Base-by-base conservation (phyloP, 2,888 invertebrate genomes). In the Herminia tarsipennalis region DNA sequence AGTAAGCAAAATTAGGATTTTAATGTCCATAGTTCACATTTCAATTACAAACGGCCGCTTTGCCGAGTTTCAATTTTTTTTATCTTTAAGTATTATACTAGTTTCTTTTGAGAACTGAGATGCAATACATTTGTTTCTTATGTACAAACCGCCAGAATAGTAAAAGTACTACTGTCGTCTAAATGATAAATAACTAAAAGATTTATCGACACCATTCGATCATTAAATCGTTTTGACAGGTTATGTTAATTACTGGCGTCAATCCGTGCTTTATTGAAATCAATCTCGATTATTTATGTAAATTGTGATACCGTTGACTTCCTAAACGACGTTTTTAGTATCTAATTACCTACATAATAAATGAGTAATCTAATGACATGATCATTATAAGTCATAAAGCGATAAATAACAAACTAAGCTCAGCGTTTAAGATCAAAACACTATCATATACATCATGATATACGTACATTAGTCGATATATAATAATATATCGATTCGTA, bases 401-500 rank as follows among this genome's bases (percentile, higher is more conserved):
- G 9, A 62, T 62, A 51, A 66, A 66, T 52, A 42, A 66, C 30
- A 12, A 16, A 22, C 47, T 33, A 36, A 57, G 47, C 34, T 53
- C 47, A 53, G 33, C 43, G 33, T 61, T 48, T 38, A 44, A 54
- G 52, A 56, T 61, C 50, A 42, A 42, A 49, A 45, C 32, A 35
- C 18, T 36, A 18, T 32, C 44, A 34, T 55, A 22, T 18, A 12
- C 12, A 27, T 32, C 30, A 37, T 25, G 18, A 20, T 21, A 33
- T 12, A 28, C 28, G 25, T 46, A 27, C 16, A 34, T n/a, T n/a
- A n/a, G n/a, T n/a, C n/a, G 32, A 20, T 39, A 17, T 66, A 62
- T 62, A 37, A 49, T 56, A 53, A 56, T 58, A 39, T 58, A 67
- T 30, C 66, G 54, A 58, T 62, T 52, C 56, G 52, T 57, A 58